Base-by-base conservation (phyloP, 2,888 invertebrate genomes). In the Drosophila hamatofila region DNA sequence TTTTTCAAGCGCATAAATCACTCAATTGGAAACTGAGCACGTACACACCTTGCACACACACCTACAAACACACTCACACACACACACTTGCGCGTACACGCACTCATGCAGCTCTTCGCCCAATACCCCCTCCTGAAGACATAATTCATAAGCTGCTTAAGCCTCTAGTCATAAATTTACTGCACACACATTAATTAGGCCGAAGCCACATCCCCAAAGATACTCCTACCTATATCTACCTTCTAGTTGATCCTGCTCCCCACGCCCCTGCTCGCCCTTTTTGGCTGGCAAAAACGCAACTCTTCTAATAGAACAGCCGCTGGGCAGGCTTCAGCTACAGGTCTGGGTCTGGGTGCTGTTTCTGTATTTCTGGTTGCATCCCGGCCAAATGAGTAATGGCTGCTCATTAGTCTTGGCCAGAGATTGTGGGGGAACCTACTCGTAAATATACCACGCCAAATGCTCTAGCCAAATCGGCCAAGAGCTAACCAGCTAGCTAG, bases 91-190 rank as follows among this genome's bases (percentile, higher is more conserved):
- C 5, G 12, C 14, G 37, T 37, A 51, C 60, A 44, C 21, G 41
- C 55, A 16, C 55, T 7, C 35, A n/a, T 4, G 21, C 12, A 1
- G 12, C 54, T 21, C 14, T n/a, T 33, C 9, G 52, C 44, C 14
- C 2, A 12, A 42, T 14, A 9, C 18, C 54, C 16, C 39, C 23
- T 25, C 23, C 30, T 46, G 42, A 30, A 71, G 71, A 72, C 81
- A 89, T 85, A 85, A 85, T 89, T 85, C 84, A 85, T 89, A 87
- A 79, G 82, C 89, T 87, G 77, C 84, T 84, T 87, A 84, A 83
- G 89, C 89, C 81, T 48, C 77, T 65, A 66, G 84, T 65, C 88
- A 85, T 85, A 85, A 85, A 85, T 85, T 83, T 70, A 72, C 72
- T 77, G 73, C 75, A 80, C 78, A 83, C 85, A 88, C 84, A 85